Conservation (phyloP, 2,888 invertebrate genomes). For the Aleiodes alternator region DNA sequence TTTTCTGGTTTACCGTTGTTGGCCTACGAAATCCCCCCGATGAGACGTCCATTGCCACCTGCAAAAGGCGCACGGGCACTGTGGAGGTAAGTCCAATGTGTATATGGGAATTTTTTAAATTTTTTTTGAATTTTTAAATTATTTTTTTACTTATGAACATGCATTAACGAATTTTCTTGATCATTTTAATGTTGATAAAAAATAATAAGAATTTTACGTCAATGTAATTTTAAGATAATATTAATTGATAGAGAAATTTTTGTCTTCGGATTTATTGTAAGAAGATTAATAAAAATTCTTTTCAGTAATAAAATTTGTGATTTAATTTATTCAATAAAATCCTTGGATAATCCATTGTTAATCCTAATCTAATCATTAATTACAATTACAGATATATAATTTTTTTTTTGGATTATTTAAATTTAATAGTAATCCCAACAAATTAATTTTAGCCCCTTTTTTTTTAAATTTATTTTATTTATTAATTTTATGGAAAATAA, state of each 20-base stretch:
- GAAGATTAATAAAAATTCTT: constrained; percentile 35
- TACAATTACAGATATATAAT: not conserved
- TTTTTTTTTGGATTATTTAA: no score
- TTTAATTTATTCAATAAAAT: constrained; percentile 10
- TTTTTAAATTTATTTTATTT: no score
- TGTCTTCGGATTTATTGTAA: constrained; percentile 19
- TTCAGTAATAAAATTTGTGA: constrained; percentile 32
- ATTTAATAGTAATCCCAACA: not conserved
- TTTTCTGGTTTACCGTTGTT: constrained; percentile 73
- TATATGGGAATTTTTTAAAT: constrained; percentile 30
- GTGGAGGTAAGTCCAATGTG: constrained; percentile 54
- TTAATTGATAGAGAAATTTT: not conserved
- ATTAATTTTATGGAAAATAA: no score
- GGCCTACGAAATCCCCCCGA: constrained; percentile 64
- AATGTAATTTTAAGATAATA: not conserved
- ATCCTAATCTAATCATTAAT: constrained; percentile 10
- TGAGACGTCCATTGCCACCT: constrained; percentile 57
- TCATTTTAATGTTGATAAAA: constrained; percentile 17
- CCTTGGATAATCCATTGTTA: constrained; percentile 3
- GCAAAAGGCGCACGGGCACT: constrained; percentile 27
- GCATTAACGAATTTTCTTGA: not conserved
- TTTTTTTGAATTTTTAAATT: constrained; percentile 33
- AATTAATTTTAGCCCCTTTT: not conserved
- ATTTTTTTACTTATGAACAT: constrained; percentile 6
- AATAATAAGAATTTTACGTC: not conserved